phyloP scores from a whole-genome alignment of 2,888 invertebrate species.

The Dromius quadrimaculatus region DNA sequence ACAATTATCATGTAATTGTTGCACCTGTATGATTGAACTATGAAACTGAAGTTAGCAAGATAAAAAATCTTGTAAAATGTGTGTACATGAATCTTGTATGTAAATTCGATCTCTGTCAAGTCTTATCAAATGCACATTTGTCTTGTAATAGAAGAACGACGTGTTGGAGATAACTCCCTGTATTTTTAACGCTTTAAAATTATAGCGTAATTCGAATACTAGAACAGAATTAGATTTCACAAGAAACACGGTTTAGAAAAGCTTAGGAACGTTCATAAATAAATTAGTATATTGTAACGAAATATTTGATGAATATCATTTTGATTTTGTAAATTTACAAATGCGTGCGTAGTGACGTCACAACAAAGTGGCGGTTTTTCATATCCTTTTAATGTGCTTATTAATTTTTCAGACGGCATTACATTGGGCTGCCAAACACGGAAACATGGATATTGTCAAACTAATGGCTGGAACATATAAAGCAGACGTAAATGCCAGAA shows the following conservation, averaged over 20 bases:
- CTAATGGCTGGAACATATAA: constrained; percentile 89
- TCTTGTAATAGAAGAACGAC: constrained; percentile 31
- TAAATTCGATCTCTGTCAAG: constrained; percentile 27
- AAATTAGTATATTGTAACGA: too few species aligned
- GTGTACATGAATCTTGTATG: constrained; percentile 17
- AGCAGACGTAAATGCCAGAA: constrained; percentile 86
- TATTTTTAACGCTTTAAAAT: constrained; percentile 12
- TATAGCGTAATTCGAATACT: constrained; percentile 28
- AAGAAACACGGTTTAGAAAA: too few species aligned
- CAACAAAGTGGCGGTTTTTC: too few species aligned
- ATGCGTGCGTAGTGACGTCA: too few species aligned
- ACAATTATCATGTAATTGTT: too few species aligned
- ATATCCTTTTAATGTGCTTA: not conserved
- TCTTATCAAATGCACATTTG: constrained; percentile 37
- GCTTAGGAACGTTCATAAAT: too few species aligned
- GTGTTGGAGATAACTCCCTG: constrained; percentile 30
- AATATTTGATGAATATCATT: too few species aligned
- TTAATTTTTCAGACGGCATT: constrained; percentile 83
- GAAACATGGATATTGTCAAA: constrained; percentile 91
- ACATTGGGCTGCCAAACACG: constrained; percentile 97
- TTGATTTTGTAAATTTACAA: too few species aligned
- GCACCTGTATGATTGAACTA: too few species aligned
- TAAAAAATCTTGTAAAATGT: not conserved
- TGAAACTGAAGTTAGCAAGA: too few species aligned
- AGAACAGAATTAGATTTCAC: constrained; percentile 15